phyloP scores from a whole-genome alignment of 1,140 invertebrate genomes.

The Drosophila lacteicornis region DNA sequence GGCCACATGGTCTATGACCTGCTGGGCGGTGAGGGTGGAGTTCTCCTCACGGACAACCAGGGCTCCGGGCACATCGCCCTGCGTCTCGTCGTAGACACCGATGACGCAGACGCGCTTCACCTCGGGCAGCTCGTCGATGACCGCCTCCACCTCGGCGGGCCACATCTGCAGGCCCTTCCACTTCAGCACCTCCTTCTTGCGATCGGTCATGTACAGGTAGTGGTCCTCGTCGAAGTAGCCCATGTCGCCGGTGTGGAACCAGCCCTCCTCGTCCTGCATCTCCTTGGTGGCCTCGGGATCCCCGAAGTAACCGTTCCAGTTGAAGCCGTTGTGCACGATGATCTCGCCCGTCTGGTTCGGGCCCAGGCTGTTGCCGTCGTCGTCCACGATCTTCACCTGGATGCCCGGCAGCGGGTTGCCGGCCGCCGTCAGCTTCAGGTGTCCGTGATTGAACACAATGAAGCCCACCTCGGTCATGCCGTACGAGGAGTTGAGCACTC shows the following conservation, averaged over 20 bases:
- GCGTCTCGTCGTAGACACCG: constrained; percentile 55
- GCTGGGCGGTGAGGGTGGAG: constrained; percentile 41
- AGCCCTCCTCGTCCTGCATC: constrained; percentile 87
- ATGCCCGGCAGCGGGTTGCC: constrained; percentile 41
- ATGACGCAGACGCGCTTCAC: constrained; percentile 68
- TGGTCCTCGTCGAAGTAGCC: constrained; percentile 89
- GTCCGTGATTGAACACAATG: constrained; percentile 37
- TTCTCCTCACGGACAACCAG: constrained; percentile 43
- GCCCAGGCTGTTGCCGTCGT: constrained; percentile 58
- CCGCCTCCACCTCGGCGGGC: constrained; percentile 68
- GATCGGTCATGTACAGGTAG: constrained; percentile 89
- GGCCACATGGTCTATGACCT: constrained; percentile 60
- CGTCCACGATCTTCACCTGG: constrained; percentile 76
- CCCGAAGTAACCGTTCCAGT: constrained; percentile 84
- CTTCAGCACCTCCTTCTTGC: constrained; percentile 92
- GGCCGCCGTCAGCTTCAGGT: constrained; percentile 36
- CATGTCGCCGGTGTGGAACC: constrained; percentile 90
- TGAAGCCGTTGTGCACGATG: constrained; percentile 60
- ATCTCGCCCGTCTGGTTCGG: constrained; percentile 82
- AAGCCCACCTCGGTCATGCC: constrained; percentile 54
- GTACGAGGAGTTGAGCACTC: constrained; percentile 39
- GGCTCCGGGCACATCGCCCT: constrained; percentile 60
- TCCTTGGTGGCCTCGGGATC: constrained; percentile 86
- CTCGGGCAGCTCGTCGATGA: constrained; percentile 49
- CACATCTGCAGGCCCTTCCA: constrained; percentile 85